phyloP scores from a whole-genome alignment of 2,797 vertebrate genomes.

The Microchirus variegatus region DNA sequence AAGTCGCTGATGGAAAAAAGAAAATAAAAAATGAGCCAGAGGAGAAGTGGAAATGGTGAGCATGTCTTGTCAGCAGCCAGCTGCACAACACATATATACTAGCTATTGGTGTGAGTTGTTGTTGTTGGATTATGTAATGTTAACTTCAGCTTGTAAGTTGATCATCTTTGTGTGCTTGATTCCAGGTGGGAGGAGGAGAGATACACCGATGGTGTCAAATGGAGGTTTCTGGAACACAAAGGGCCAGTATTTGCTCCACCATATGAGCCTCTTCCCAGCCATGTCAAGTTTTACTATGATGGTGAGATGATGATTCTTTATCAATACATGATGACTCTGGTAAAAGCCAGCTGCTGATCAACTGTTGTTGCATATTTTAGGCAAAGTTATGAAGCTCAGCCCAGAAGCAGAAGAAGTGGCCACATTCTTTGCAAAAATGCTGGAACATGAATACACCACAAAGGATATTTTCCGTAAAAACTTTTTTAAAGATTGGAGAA shows the following conservation, averaged over 20 bases:
- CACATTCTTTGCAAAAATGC: constrained; percentile 98
- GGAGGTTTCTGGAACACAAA: constrained; percentile 98
- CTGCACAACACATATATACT: background rate
- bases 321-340: background rate
- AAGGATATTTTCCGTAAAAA: constrained; percentile 99
- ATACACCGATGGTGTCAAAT: constrained; percentile 94
- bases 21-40: constrained; percentile 96
- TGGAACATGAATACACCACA: constrained; percentile 98
- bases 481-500: constrained; percentile 99
- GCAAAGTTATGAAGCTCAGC: constrained; percentile 93
- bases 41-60: constrained; percentile 99
- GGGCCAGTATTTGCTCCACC: constrained; percentile 96
- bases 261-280: constrained; percentile 91
- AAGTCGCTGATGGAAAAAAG: constrained; percentile 88
- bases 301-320: constrained; percentile 77
- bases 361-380: constrained; percentile 63
- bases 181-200: constrained; percentile 98
- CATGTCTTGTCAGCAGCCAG: constrained; percentile 8
- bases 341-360: background rate
- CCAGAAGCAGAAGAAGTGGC: constrained; percentile 95
- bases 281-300: constrained; percentile 96
- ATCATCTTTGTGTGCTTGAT: constrained; percentile 9
- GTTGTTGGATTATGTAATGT: background rate
- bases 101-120: constrained; percentile 2
- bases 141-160: constrained; percentile 6